Evolutionary conservation across 2,797 vertebrate species (phyloP), one percentile per base, ranked within the genome.

Genomic region (Pangasius macronema): DNA sequence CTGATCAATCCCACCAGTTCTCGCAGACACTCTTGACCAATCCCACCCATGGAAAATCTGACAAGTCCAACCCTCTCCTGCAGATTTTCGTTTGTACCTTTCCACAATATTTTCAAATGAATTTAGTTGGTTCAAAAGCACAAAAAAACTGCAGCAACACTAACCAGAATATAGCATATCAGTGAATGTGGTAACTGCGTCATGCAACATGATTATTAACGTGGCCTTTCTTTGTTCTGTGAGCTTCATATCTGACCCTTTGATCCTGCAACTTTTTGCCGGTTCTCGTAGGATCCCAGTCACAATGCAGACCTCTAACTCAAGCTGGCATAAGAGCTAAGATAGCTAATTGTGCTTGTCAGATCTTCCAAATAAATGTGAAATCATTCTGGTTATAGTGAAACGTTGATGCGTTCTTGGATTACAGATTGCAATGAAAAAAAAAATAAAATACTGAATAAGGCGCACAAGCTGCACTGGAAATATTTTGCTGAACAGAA

Each of bases 401-500:
- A 46, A 42, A 2, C 57, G n/a, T 82, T 42, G 22, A 63, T 61
- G 57, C 57, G n/a, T 42, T 42, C 7, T 36, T 55, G 51, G 76
- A 79, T 20, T 61, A 18, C 79, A 82, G 80, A 82, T 18, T 82
- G 39, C 80, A 65, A 33, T 33, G 8, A 16, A 24, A 6, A 7
- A 36, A 30, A 75, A 75, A 75, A n/a, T 5, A 8, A 39, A 39
- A 39, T 39, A 75, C 42, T 46, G 72, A 46, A 75, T 27, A 36
- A 55, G 20, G 5, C 13, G 10, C 39, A 59, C 55, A 86, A 82
- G 85, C 83, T 33, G 49, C 22, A 73, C 61, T 55, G 16, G 61
- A 67, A 77, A 83, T 30, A 77, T 77, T 65, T 77, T 30, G 14
- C 33, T 68, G 46, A 87, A 75, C 30, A 30, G 53, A 86, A 72